These are phyloP conservation scores for Aleadryas rufinucha DNA, from an alignment of 2,113 vertebrate species.

Conservation along the genomic window DNA sequence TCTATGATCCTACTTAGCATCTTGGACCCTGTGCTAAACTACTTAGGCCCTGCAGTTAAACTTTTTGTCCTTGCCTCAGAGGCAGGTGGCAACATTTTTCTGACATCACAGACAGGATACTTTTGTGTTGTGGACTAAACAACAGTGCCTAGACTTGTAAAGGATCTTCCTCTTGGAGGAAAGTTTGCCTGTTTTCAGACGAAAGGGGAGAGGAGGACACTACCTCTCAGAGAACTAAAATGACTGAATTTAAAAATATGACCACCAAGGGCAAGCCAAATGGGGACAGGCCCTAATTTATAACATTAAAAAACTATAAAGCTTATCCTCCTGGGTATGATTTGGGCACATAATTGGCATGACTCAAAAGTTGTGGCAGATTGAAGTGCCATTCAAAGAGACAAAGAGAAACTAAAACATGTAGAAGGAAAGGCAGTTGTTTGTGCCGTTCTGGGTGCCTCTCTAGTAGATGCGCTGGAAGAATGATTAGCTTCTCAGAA, in stretches of 20 bases:
- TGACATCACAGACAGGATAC: not conserved
- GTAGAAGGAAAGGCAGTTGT: not conserved
- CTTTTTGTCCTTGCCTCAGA: not conserved
- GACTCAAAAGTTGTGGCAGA: not conserved
- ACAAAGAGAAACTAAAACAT: not conserved
- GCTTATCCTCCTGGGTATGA: too few species aligned
- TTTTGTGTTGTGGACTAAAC: not conserved
- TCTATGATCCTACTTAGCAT: not conserved
- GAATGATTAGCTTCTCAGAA: not conserved
- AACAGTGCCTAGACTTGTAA: not conserved
- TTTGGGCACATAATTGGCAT: not conserved
- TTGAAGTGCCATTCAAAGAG: not conserved
- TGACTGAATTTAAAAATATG: not conserved
- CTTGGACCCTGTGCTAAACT: not conserved
- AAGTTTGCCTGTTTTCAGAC: not conserved
- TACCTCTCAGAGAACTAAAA: not conserved
- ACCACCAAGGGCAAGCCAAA: not conserved
- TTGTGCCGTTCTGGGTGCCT: not conserved
- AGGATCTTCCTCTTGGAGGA: not conserved
- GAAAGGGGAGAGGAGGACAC: accelerated
- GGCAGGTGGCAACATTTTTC: not conserved
- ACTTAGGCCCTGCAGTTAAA: not conserved
- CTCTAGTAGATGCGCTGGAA: not conserved
- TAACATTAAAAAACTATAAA: not conserved
- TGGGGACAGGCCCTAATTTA: not conserved